Percentiles rank a stretch among this genome's conserved stretches.
phyloP scores from a whole-genome alignment of 1,140 invertebrate genomes.

The Euglossa dilemma region DNA sequence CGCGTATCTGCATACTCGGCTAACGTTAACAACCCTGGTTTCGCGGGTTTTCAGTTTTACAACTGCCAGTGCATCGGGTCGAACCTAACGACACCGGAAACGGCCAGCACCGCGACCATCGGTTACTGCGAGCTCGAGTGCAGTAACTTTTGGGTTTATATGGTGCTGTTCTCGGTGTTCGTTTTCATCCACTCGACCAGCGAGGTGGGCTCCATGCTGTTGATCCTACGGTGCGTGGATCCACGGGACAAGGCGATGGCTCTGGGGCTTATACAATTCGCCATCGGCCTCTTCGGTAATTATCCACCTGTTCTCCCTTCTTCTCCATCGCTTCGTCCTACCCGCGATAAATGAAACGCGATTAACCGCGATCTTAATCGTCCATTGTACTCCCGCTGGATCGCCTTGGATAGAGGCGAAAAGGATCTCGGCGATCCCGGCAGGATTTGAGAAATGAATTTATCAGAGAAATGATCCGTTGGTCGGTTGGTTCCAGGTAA shows the following conservation, averaged over 20 bases:
- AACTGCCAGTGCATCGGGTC: conserved; percentile 89
- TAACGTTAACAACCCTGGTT: not conserved
- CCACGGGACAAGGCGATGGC: conserved; percentile 97
- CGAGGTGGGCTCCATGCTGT: conserved; percentile 94
- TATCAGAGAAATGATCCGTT: not conserved
- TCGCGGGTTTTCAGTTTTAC: conserved; percentile 83
- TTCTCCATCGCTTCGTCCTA: not conserved
- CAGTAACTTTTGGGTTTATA: conserved; percentile 91
- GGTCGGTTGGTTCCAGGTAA: conserved; percentile 84
- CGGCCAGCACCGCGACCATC: conserved; percentile 81
- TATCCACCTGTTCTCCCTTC: conserved; percentile 38
- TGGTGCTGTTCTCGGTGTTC: conserved; percentile 92
- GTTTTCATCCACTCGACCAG: conserved; percentile 96
- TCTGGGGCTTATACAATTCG: conserved; percentile 95
- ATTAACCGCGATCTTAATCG: not conserved
- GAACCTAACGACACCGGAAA: conserved; percentile 73
- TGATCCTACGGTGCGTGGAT: conserved; percentile 95
- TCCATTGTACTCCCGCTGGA: not conserved
- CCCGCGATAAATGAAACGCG: not conserved
- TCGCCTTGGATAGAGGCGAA: not conserved
- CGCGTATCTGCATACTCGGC: too few species aligned
- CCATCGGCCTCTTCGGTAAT: conserved; percentile 94
- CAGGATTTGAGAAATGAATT: not conserved
- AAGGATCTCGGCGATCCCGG: too few species aligned
- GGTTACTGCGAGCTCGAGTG: conserved; percentile 92